phyloP scores from a whole-genome alignment of 1,140 invertebrate species.

The Lepidotrigona ventralis region DNA sequence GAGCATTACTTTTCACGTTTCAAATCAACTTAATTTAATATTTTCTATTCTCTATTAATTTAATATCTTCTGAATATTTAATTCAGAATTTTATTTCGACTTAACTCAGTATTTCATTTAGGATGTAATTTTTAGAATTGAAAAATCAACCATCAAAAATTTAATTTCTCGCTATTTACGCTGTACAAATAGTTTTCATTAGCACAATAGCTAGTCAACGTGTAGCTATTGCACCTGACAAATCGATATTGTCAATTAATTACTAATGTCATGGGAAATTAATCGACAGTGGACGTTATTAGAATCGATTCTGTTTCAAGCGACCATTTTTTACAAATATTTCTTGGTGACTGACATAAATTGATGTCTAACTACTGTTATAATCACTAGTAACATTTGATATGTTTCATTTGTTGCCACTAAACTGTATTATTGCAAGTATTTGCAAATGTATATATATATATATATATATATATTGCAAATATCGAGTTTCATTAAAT shows the following conservation, averaged over 20 bases:
- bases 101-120: too few species aligned
- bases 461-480: too few species aligned
- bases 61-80: too few species aligned
- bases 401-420: background rate
- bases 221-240: background rate
- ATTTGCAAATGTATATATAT: background rate
- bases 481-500: background rate
- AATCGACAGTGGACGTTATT: background rate
- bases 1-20: too few species aligned
- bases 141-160: background rate
- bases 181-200: background rate
- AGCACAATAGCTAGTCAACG: background rate
- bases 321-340: background rate
- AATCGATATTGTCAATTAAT: background rate
- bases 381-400: background rate
- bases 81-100: too few species aligned
- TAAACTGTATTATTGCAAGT: background rate
- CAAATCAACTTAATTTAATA: too few species aligned
- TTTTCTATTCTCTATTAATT: too few species aligned
- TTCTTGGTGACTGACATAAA: constrained; percentile 7
- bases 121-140: background rate
- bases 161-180: background rate
- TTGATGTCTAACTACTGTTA: background rate
- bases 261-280: constrained; percentile 3
- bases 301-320: too few species aligned